A percentile compares a stretch with the other conserved stretches of the same genome.
Evolutionary conservation across 2,888 invertebrate genomes (phyloP).

Genomic region (Xestia rhomboidea): DNA sequence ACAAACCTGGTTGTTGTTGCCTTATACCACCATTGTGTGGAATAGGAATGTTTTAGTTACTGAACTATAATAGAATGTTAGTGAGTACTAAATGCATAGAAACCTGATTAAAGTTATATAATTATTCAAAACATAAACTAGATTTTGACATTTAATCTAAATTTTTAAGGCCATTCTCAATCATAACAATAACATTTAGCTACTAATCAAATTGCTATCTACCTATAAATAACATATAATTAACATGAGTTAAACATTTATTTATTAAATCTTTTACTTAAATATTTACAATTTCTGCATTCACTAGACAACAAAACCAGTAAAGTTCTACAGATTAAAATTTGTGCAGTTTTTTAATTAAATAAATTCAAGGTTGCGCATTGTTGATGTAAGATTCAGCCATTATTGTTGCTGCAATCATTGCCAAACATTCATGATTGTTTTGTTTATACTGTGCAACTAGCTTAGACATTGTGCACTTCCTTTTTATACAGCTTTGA

Average conservation of each 20-base stretch:
- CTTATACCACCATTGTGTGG: constrained; percentile 10
- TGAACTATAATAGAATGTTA: constrained; percentile 8
- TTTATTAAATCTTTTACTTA: not conserved
- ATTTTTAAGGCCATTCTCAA: constrained; percentile 2
- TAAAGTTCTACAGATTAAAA: not conserved
- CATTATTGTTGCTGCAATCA: constrained; percentile 32
- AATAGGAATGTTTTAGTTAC: constrained; percentile 10
- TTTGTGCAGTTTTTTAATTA: constrained; percentile 5
- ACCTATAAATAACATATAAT: not conserved
- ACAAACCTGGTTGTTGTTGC: constrained; percentile 14
- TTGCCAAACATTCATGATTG: constrained; percentile 44
- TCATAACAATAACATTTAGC: constrained; percentile 14
- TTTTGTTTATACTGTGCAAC: not conserved
- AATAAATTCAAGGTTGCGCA: constrained; percentile 37
- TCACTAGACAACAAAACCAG: not conserved
- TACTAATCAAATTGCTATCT: not conserved
- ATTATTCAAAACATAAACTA: not conserved
- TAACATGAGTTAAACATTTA: not conserved
- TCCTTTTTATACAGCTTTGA: not conserved
- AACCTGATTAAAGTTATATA: constrained; percentile 6
- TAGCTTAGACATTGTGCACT: not conserved
- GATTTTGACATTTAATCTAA: constrained; percentile 2
- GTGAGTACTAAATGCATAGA: constrained; percentile 1
- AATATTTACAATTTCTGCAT: constrained; percentile 4
- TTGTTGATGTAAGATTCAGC: constrained; percentile 22